phyloP scores from a whole-genome alignment of 92 coral and sea anemone species.

The Actinostola sp. region DNA sequence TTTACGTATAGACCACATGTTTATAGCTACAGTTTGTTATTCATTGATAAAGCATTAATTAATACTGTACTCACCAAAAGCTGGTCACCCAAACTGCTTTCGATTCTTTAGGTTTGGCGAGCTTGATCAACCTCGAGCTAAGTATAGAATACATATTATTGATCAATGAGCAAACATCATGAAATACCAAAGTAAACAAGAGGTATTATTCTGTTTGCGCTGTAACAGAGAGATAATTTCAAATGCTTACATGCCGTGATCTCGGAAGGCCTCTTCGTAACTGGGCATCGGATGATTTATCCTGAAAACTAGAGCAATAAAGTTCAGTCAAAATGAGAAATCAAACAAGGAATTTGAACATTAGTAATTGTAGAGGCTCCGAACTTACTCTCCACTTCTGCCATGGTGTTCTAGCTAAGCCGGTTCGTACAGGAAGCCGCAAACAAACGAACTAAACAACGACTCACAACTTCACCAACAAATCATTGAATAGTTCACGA shows the following conservation, averaged over 20 bases:
- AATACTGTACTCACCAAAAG: conserved; percentile 71
- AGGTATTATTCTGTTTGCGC: not conserved
- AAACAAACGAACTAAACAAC: not conserved
- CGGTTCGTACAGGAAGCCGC: not conserved
- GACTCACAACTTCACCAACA: not conserved
- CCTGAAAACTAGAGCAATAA: conserved; percentile 55
- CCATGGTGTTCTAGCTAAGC: conserved; percentile 33
- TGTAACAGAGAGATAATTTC: conserved; percentile 6
- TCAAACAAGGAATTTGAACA: not conserved
- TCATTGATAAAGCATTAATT: conserved; percentile 8
- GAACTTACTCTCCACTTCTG: conserved; percentile 81
- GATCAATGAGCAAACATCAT: conserved; percentile 6
- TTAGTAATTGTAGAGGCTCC: not conserved
- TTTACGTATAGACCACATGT: too few relatives aligned
- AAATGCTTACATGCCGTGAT: conserved; percentile 85
- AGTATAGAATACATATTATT: conserved; percentile 7
- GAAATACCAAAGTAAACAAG: not conserved
- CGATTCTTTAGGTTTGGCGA: conserved; percentile 90
- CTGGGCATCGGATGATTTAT: conserved; percentile 91
- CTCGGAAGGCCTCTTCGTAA: conserved; percentile 83
- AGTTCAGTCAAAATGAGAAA: not conserved
- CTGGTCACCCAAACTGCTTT: conserved; percentile 91
- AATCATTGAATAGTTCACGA: not conserved
- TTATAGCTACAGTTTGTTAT: too few relatives aligned
- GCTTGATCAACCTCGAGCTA: conserved; percentile 72